phyloP scores from a whole-genome alignment of 2,113 vertebrate species.

The Nesogale talazaci region DNA sequence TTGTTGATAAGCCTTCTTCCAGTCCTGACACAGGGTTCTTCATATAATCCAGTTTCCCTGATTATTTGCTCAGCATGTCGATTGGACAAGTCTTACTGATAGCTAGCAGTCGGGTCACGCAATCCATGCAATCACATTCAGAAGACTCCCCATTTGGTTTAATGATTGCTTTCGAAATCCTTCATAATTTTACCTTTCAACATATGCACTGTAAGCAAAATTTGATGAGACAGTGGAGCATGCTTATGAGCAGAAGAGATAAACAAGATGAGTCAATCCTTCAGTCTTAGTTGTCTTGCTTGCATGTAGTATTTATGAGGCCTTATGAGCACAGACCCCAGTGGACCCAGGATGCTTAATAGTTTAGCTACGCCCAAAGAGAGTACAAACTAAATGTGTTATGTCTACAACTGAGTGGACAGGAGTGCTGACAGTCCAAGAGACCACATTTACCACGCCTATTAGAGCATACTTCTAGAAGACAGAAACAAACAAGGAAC shows the following conservation, averaged over 20 bases:
- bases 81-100: too few relatives aligned
- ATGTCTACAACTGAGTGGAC: neutral
- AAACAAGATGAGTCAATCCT: neutral
- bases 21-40: too few relatives aligned
- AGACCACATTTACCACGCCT: neutral
- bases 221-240: neutral
- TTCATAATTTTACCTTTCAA: neutral
- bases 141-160: neutral
- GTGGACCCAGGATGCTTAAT: neutral
- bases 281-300: neutral
- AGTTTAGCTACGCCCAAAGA: too few relatives aligned
- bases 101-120: too few relatives aligned
- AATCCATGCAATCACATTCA: neutral
- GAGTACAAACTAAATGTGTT: neutral
- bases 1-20: too few relatives aligned
- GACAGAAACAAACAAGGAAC: too few relatives aligned
- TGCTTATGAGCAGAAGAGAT: neutral
- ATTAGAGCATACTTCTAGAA: neutral
- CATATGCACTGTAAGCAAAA: neutral
- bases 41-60: too few relatives aligned
- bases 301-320: accelerated
- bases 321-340: neutral
- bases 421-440: neutral
- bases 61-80: too few relatives aligned
- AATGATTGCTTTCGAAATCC: neutral